These are phyloP conservation scores for Morone saxatilis DNA, from an alignment of 2,113 vertebrate species.

Conservation along the genomic window DNA sequence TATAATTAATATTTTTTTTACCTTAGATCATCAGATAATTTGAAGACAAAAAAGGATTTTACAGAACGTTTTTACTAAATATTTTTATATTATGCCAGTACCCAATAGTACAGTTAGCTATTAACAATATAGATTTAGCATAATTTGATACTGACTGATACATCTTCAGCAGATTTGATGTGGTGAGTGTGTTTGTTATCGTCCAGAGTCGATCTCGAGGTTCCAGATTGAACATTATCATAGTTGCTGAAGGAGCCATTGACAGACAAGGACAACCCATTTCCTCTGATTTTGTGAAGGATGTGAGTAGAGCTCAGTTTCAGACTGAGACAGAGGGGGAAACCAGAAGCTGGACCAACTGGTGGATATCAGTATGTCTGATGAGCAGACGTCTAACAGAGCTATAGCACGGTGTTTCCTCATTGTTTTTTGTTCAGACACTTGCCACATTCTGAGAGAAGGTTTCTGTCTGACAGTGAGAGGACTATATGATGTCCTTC, in stretches of 20 bases:
- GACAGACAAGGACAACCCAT: constrained; percentile 83
- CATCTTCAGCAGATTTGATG: neutral
- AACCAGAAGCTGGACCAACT: constrained; percentile 56
- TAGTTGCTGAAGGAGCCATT: constrained; percentile 88
- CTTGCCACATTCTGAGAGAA: constrained; percentile 20
- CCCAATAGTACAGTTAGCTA: neutral
- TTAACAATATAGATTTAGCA: neutral
- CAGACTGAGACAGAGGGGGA: constrained; percentile 35
- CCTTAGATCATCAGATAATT: no score
- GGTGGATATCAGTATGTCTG: constrained; percentile 1
- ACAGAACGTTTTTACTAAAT: neutral
- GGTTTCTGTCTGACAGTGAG: neutral
- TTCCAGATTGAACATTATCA: constrained; percentile 85
- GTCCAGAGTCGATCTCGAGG: constrained; percentile 81
- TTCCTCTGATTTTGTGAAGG: constrained; percentile 74
- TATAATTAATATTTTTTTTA: no score
- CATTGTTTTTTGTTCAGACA: neutral
- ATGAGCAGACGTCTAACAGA: neutral
- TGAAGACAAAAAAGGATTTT: no score
- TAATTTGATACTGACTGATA: neutral
- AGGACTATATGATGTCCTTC: neutral
- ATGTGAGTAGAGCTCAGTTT: constrained; percentile 75
- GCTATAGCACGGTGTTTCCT: neutral
- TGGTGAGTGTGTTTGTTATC: constrained; percentile 56
- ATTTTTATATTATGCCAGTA: neutral